Evolutionary conservation across 2,797 vertebrate genomes (phyloP), one percentile per base, ranked within the genome.

Genomic region (Okamejei kenojei): DNA sequence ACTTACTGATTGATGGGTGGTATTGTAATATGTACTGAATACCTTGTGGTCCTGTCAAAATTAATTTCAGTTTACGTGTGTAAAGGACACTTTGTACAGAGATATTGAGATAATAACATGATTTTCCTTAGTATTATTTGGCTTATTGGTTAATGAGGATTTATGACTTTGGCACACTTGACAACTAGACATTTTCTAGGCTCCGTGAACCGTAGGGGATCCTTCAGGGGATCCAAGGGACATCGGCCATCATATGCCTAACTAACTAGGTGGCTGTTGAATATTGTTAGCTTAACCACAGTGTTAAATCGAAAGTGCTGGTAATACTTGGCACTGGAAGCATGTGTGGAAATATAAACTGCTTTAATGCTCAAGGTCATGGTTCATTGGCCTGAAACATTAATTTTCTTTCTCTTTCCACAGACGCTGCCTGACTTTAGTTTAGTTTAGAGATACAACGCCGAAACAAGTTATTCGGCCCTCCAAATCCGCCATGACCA

Each of bases 131-230:
- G 15, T 2, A 35, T 88, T 88, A 65, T 88, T 35, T 88, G 61
- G 61, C 65, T 88, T 35, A 68, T 88, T 35, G 84, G 19, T 88
- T 68, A 88, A 88, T 35, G 17, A 88, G 63, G 63, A 88, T 35
- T 35, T 88, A 21, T 88, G 7, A 68, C 68, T 68, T 88, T 65
- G 7, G 7, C 63, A 68, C 63, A 35, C 65, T 63, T 21, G 17
- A 35, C 17, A 9, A 88, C 84, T 29, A 61, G 65, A 68, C n/a
- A 35, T 21, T 88, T n/a, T 38, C 38, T 54, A 26, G 9, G 21
- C 19, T 82, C 45, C 80, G 0, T 26, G 45, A 54, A 82, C 9
- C 45, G 11, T 2, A 45, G 5, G 17, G 7, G 17, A 80, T 80
- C 38, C 19, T 45, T 21, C 38, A 45, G 80, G 23, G 23, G 45